Conservation (phyloP, 2,888 invertebrate genomes). For the Drosophila atroscutellata region DNA sequence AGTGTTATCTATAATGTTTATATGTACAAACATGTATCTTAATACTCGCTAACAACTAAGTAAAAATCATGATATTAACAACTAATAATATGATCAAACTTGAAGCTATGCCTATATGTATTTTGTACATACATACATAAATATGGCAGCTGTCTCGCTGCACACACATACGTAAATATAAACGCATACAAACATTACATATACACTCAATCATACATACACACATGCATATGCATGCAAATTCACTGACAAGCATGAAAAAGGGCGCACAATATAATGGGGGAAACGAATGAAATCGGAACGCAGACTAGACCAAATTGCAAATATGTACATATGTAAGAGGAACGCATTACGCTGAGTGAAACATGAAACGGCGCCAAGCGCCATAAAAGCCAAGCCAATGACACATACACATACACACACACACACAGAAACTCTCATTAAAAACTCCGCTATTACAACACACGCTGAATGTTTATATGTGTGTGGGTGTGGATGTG, state of each 20-base stretch:
- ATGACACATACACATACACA: constrained; percentile 19
- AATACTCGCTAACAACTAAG: neutral
- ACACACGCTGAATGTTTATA: constrained; percentile 40
- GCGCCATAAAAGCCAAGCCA: constrained; percentile 24
- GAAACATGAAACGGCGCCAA: constrained; percentile 64
- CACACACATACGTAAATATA: constrained; percentile 11
- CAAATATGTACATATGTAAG: constrained; percentile 38
- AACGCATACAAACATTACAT: constrained; percentile 7
- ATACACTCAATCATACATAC: neutral
- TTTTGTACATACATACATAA: constrained; percentile 4
- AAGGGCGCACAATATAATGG: constrained; percentile 45
- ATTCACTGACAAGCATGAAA: constrained; percentile 32
- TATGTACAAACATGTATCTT: neutral
- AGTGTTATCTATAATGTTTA: neutral
- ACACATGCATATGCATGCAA: constrained; percentile 19
- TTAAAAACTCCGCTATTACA: constrained; percentile 49
- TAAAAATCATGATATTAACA: constrained; percentile 7
- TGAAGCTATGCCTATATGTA: neutral
- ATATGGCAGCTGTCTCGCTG: constrained; percentile 48
- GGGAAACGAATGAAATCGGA: constrained; percentile 65
- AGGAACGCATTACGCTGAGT: constrained; percentile 58
- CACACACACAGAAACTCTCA: constrained; percentile 2
- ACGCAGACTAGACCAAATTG: constrained; percentile 64
- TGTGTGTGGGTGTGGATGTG: constrained; percentile 47
- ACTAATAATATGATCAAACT: constrained; percentile 17